A percentile compares a stretch with the other conserved stretches of the same genome.
These are phyloP conservation scores for Apotomis betuletana DNA, from an alignment of 2,888 invertebrate species.

Conservation along the genomic window DNA sequence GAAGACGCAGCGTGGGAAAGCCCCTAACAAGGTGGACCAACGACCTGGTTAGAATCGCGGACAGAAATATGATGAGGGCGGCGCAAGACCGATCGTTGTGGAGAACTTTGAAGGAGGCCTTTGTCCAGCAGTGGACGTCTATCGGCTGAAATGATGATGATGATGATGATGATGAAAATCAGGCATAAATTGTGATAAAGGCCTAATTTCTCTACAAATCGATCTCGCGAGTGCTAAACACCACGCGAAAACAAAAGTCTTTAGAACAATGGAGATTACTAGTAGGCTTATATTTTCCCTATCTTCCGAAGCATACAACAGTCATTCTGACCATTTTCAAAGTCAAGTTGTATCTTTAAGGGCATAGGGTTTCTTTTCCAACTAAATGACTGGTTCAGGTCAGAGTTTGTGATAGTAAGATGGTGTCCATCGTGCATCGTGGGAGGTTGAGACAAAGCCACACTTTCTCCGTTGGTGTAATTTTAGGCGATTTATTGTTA, in stretches of 20 bases:
- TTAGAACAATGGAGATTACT: conserved; percentile 17
- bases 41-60: no score
- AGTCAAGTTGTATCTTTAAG: neutral
- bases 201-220: conserved; percentile 14
- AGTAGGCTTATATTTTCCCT: neutral
- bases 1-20: no score
- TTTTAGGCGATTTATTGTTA: conserved; percentile 33
- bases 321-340: neutral
- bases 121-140: no score
- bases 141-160: no score
- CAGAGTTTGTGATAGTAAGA: conserved; percentile 5
- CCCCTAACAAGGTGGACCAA: no score
- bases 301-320: neutral
- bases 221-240: conserved; percentile 1
- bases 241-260: conserved; percentile 8
- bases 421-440: conserved; percentile 1
- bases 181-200: neutral
- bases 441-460: conserved; percentile 25
- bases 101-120: no score
- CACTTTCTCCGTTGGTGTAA: conserved; percentile 22
- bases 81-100: no score
- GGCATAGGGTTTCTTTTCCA: neutral
- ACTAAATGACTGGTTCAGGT: neutral
- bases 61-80: no score
- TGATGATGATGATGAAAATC: no score